Conservation (phyloP, 2,888 invertebrate species). For the Nymphalis polychloros region DNA sequence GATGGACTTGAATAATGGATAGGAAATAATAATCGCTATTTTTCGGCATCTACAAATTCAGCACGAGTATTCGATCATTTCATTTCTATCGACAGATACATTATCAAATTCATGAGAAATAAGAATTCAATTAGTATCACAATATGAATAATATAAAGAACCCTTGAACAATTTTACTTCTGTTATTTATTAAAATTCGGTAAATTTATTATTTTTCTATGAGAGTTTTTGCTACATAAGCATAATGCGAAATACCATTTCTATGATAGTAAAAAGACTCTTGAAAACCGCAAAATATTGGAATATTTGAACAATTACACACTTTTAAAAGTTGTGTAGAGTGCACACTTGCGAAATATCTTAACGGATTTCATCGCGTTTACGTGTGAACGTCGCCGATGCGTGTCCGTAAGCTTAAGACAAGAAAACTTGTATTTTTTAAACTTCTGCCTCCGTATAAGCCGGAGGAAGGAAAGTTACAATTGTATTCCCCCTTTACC, state of each 20-base stretch:
- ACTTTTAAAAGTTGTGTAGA: constrained; percentile 37
- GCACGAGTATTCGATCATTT: background rate
- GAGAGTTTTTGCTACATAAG: background rate
- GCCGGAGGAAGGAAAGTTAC: constrained; percentile 76
- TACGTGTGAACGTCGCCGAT: constrained; percentile 61
- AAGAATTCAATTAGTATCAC: background rate
- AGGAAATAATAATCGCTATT: constrained; percentile 61
- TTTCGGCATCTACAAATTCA: constrained; percentile 17
- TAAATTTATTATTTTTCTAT: background rate
- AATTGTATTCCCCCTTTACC: constrained; percentile 78
- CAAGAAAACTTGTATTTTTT: constrained; percentile 78
- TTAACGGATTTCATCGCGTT: constrained; percentile 43
- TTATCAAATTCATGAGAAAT: background rate
- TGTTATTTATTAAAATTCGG: background rate
- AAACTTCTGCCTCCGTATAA: constrained; percentile 77
- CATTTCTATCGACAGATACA: background rate
- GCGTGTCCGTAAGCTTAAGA: constrained; percentile 43
- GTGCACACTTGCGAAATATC: constrained; percentile 43
- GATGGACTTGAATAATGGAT: constrained; percentile 47
- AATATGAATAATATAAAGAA: too few species aligned
- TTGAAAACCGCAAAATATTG: too few species aligned
- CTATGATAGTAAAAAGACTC: too few species aligned
- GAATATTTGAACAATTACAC: too few species aligned
- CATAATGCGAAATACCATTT: too few species aligned
- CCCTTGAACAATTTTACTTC: too few species aligned